Conservation (phyloP, 1,140 invertebrate species). For the Phenacoccus solenopsis region DNA sequence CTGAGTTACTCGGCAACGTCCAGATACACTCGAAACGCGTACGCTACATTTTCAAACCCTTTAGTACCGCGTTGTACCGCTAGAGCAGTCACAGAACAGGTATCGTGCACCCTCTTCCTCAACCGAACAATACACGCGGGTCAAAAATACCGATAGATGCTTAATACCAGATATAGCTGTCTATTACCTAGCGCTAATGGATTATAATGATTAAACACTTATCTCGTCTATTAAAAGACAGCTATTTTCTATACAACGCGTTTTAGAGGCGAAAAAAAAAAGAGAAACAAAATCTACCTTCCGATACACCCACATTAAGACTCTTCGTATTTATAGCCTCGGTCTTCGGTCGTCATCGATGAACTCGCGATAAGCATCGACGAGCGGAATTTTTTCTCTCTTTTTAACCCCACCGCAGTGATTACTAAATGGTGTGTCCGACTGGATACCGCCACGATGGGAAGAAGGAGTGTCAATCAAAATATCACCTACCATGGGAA, state of each 20-base stretch:
- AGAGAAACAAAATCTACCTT: too few species aligned
- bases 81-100: not conserved
- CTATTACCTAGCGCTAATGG: not conserved
- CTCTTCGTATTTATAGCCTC: too few species aligned
- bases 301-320: not conserved
- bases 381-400: too few species aligned
- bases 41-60: not conserved
- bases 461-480: too few species aligned
- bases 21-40: not conserved
- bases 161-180: conserved; percentile 2
- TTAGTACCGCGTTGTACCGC: not conserved
- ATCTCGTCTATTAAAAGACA: not conserved
- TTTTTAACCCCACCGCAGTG: too few species aligned
- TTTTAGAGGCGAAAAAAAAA: too few species aligned
- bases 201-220: conserved; percentile 3
- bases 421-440: too few species aligned
- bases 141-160: not conserved
- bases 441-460: too few species aligned
- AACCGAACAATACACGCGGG: not conserved
- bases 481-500: too few species aligned
- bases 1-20: not conserved
- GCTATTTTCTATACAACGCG: not conserved
- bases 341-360: too few species aligned
- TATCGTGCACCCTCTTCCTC: too few species aligned
- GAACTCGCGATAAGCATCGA: too few species aligned